These are phyloP conservation scores for Psilopogon haemacephalus DNA, from an alignment of 2,113 vertebrate genomes.

Conservation along the genomic window DNA sequence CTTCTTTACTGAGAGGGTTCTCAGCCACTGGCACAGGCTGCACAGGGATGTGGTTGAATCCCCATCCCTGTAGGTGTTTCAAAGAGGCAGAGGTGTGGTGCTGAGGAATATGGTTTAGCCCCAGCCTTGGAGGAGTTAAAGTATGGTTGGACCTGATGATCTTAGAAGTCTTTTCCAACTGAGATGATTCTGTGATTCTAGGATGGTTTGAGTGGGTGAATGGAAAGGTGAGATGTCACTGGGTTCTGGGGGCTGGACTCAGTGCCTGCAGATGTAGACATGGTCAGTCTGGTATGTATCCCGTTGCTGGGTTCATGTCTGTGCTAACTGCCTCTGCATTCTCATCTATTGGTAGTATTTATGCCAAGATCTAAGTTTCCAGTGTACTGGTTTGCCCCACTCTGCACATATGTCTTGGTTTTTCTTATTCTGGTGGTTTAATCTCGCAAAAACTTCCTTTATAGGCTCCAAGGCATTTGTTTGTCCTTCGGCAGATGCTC, in stretches of 20 bases:
- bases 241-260: not conserved
- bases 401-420: not conserved
- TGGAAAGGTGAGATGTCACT: not conserved
- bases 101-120: too few relatives aligned
- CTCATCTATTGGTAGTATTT: not conserved
- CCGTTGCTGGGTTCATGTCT: slow-evolving; percentile 7
- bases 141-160: too few relatives aligned
- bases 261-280: not conserved
- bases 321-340: not conserved
- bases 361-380: not conserved
- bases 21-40: too few relatives aligned
- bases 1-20: too few relatives aligned
- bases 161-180: too few relatives aligned
- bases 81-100: too few relatives aligned
- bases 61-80: too few relatives aligned
- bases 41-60: too few relatives aligned
- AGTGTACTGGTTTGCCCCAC: not conserved
- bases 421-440: not conserved
- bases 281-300: slow-evolving; percentile 12
- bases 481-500: not conserved
- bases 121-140: too few relatives aligned
- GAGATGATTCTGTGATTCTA: too few relatives aligned
- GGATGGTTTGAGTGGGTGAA: not conserved
- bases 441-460: not conserved
- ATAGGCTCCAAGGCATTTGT: not conserved